Evolutionary conservation across 2,888 invertebrate genomes (phyloP), one percentile per base, ranked within the genome.

Genomic region (Diloba caeruleocephala): DNA sequence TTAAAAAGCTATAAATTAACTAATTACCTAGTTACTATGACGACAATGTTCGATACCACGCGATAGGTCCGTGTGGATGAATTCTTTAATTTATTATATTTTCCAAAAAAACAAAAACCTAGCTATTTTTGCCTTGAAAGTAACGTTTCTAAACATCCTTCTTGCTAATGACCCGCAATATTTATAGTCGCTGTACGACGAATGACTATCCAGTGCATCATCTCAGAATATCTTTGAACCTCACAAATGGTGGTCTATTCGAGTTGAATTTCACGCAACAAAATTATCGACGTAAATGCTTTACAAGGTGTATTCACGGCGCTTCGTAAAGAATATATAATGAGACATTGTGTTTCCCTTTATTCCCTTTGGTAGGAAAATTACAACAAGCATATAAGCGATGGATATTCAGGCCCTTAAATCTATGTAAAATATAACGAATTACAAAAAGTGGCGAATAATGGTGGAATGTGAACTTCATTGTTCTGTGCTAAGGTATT

Each of bases 401-500:
- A n/a, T n/a, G n/a, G n/a, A n/a, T 15, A 7, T 12, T 12, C 14
- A n/a, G 15, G 2, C 12, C 8, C 23, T 9, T 26, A 13, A 26
- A 44, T 37, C 1, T 1, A 31, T 21, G 13, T 38, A 32, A 36
- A 45, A 53, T 42, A 52, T 49, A 59, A 58, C 55, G 43, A 51
- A 50, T 55, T 48, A 44, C 34, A 52, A 48, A 50, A 71, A 52
- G 33, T 23, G 26, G 54, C 36, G 50, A 67, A 61, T 69, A 59
- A 42, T 56, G 42, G 10, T 43, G 45, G 53, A 61, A 73, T 67
- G 62, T 71, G 57, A 59, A 55, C 59, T 55, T 67, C 68, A 78
- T 78, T 79, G 78, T 81, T 72, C 56, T 64, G 64, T 67, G 56
- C 67, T 69, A 76, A 78, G 73, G 71, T 68, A 72, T 69, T 69